Base-by-base conservation (phyloP, 1,140 invertebrate genomes). In the Adelges cooleyi region DNA sequence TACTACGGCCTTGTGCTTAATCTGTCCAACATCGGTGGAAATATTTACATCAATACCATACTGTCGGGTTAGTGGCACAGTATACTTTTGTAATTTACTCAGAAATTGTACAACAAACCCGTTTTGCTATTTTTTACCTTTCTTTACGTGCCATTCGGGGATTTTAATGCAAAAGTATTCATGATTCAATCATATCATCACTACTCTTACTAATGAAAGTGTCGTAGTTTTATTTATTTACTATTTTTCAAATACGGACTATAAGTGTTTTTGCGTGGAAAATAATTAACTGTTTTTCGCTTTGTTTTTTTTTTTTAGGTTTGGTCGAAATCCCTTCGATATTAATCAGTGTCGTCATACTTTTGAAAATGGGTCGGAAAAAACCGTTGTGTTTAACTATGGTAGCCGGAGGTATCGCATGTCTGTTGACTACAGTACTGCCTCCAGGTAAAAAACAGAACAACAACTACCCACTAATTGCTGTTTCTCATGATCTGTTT, bases 1-100 rank as follows among this genome's bases (percentile, higher is more conserved):
- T 87, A 87, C 71, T 87, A 87, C 67, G 84, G 84, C 10, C 74
- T 87, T 8, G 78, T 86, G 33, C 73, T 87, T 20, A 87, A 87
- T 69, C 78, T 86, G 67, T 82, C 80, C 40, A 84, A 84, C 66
- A 82, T 85, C 59, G 83, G 83, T 54, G 84, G 84, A 65, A 81
- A 86, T 73, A 75, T 86, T 38, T 86, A 86, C 69, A 71, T 82
- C 13, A 85, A 84, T 69, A 72, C 71, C 3, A 68, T 73, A 4
- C 67, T 74, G 27, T 74, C 84, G 80, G 67, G 83, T 86, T 70
- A 78, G 11, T 18, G n/a, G n/a, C n/a, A n/a, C n/a, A n/a, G n/a
- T 13, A 15, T 46, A 4, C 20, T 46, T 44, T n/a, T n/a, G n/a
- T n/a, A n/a, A n/a, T n/a, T n/a, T n/a, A n/a, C n/a, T n/a, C n/a